phyloP scores from a whole-genome alignment of 2,888 invertebrate genomes.

The Lasioglossum malachurum region DNA sequence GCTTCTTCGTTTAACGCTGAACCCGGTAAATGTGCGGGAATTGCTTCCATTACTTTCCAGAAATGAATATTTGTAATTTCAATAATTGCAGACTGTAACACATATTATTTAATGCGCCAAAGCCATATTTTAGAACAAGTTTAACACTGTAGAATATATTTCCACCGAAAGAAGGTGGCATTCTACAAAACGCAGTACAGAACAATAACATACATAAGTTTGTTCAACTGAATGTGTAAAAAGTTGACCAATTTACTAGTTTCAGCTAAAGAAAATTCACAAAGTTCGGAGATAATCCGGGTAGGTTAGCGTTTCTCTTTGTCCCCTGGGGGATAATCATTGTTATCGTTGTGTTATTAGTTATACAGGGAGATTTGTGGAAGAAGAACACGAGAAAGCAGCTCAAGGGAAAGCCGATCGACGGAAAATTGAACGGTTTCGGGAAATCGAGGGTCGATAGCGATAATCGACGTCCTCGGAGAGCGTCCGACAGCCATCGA shows the following conservation, averaged over 20 bases:
- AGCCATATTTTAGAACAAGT: no score
- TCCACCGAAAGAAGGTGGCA: no score
- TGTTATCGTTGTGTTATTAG: neutral
- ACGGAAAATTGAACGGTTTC: conserved; percentile 38
- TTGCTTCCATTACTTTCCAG: no score
- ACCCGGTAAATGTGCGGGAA: no score
- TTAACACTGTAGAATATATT: no score
- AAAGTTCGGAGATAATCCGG: neutral
- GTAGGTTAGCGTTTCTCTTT: neutral
- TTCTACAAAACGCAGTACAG: no score
- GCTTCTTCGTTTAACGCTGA: neutral
- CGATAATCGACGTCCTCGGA: conserved; percentile 36
- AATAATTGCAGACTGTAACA: no score
- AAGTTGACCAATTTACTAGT: neutral
- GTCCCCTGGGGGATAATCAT: neutral
- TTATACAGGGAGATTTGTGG: neutral
- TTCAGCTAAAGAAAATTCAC: neutral
- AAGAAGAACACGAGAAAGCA: conserved; percentile 25
- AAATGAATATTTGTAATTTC: no score
- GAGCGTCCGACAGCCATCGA: conserved; percentile 28
- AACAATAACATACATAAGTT: no score
- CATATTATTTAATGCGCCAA: no score
- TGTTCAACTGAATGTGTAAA: no score
- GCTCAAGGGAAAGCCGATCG: conserved; percentile 38
- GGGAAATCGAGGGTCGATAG: conserved; percentile 41